Evolutionary conservation across 2,113 vertebrate genomes (phyloP).

Genomic region (Chascanopsetta lugubris): DNA sequence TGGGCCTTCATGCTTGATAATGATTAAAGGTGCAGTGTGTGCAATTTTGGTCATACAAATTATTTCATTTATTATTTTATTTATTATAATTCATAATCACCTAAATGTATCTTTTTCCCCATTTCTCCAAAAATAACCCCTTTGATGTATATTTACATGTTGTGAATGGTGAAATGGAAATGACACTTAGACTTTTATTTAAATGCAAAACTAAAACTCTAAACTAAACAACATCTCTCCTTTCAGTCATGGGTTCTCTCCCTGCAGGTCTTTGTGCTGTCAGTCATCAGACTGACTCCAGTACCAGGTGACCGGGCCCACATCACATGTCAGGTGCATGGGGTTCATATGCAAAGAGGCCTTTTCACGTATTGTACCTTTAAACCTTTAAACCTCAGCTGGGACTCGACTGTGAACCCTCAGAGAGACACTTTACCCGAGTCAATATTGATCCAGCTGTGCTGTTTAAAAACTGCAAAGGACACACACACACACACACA

Average conservation of each 20-base stretch:
- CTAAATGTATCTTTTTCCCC: too few species aligned
- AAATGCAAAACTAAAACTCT: not conserved
- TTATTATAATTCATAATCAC: too few species aligned
- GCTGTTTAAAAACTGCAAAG: slow-evolving; percentile 64
- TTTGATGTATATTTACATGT: too few species aligned
- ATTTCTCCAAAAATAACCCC: too few species aligned
- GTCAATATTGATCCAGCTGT: slow-evolving; percentile 79
- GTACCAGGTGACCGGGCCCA: slow-evolving; percentile 12
- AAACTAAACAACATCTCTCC: too few species aligned
- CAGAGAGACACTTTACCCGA: slow-evolving; percentile 67
- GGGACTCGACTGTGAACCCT: slow-evolving; percentile 68
- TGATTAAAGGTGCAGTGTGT: too few species aligned
- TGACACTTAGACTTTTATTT: slow-evolving; percentile 4
- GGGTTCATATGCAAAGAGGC: slow-evolving; percentile 56
- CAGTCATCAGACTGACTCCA: slow-evolving; percentile 11
- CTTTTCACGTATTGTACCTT: slow-evolving; percentile 64
- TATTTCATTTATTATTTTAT: too few species aligned
- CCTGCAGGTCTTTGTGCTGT: slow-evolving; percentile 13
- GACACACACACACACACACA: too few species aligned
- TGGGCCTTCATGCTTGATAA: too few species aligned
- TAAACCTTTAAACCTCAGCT: slow-evolving; percentile 55
- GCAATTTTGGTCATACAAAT: too few species aligned
- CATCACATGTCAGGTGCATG: slow-evolving; percentile 54
- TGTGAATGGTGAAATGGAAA: too few species aligned
- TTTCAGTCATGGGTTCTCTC: not conserved